Evolutionary conservation across 2,888 invertebrate genomes (phyloP), one percentile per base, ranked within the genome.

Genomic region (Eupithecia subumbrata): DNA sequence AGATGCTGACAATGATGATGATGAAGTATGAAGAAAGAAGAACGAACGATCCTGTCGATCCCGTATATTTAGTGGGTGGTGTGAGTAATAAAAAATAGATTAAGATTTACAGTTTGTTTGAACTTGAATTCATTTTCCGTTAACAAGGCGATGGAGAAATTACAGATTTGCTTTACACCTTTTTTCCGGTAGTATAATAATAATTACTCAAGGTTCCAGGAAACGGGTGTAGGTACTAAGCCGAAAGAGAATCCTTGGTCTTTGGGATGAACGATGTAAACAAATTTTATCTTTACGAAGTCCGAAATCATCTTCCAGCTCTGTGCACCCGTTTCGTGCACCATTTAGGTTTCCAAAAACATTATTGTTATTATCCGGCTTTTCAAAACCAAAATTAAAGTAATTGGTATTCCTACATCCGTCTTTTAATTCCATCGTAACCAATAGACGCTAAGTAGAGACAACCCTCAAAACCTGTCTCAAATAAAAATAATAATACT

Each of bases 381-480:
- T 56, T 56, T 52, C 5, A 9, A 11, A 52, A 3, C 11, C 52
- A 11, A 52, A 22, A n/a, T 56, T 3, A 22, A 56, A 56, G 40
- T 48, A 16, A 8, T 48, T 22, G 52, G 52, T 4, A 22, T 11
- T 22, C 30, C 63, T 16, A 30, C 16, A 9, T 63, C 63, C 73
- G 68, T 40, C 63, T 71, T 71, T 76, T 68, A 69, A 66, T 3
- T 11, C 52, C 9, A n/a, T n/a, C 52, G 22, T 11, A 69, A 43
- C 34, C 69, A 68, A 66, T 16, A 71, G 22, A 11, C 37, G 9
- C 18, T 11, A 11, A 66, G 8, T 5, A 67, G 67, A 40, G 68
- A 72, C 56, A 37, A 37, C 66, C 25, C n/a, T 69, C 48, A n/a
- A 37, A 77, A 74, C 76, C 74, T 67, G 76, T 69, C 22, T 56